Evolutionary conservation across 1,140 invertebrate genomes (phyloP).

Genomic region (Drosophila takahashii): DNA sequence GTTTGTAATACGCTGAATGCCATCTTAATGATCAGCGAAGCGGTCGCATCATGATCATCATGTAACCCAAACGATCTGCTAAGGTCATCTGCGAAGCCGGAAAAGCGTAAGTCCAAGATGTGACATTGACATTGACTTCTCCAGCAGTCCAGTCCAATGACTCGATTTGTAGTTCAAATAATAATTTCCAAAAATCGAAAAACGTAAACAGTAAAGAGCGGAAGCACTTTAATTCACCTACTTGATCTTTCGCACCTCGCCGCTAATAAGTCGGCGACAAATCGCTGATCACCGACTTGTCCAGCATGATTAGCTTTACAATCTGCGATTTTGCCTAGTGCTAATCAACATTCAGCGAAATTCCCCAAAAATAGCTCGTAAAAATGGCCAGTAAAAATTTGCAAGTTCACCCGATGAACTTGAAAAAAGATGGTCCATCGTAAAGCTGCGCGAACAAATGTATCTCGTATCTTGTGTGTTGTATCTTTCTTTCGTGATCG

Average conservation of each 20-base stretch:
- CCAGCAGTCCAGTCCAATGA: constrained; percentile 38
- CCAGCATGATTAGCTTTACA: constrained; percentile 23
- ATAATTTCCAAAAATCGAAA: background rate
- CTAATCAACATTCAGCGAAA: constrained; percentile 55
- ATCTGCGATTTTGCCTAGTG: constrained; percentile 15
- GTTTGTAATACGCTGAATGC: constrained; percentile 64
- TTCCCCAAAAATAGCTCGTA: constrained; percentile 54
- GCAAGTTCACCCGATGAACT: constrained; percentile 76
- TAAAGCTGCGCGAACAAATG: constrained; percentile 5
- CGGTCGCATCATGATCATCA: background rate
- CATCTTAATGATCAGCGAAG: constrained; percentile 46
- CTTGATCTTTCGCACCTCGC: constrained; percentile 56
- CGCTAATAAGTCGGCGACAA: constrained; percentile 61
- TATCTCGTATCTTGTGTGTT: constrained; percentile 15
- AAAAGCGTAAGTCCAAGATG: constrained; percentile 9
- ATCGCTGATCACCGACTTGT: constrained; percentile 43
- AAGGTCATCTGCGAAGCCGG: constrained; percentile 9
- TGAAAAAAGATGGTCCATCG: constrained; percentile 54
- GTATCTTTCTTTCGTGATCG: constrained; percentile 47
- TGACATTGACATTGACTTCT: constrained; percentile 70
- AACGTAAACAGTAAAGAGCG: constrained; percentile 32
- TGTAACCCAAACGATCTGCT: constrained; percentile 34
- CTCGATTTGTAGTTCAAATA: constrained; percentile 15
- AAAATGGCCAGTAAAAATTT: constrained; percentile 65
- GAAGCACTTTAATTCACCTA: constrained; percentile 55